A percentile compares a stretch with the other conserved stretches of the same genome.
These are phyloP conservation scores for Pseudorectes ferrugineus DNA, from an alignment of 2,113 vertebrate species.

Conservation along the genomic window DNA sequence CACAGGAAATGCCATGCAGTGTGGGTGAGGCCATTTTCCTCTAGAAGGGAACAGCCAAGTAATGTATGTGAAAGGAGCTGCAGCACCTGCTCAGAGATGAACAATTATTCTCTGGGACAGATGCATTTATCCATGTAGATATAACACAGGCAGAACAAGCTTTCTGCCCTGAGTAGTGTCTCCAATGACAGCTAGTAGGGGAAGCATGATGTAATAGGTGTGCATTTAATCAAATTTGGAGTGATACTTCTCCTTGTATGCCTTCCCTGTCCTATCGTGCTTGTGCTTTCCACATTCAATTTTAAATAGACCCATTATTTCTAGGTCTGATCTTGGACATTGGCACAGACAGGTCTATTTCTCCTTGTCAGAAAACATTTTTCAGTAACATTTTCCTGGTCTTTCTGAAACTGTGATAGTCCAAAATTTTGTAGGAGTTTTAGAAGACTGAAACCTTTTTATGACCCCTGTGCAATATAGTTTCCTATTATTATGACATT, in stretches of 20 bases:
- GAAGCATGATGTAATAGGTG: neutral
- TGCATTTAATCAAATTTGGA: neutral
- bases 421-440: neutral
- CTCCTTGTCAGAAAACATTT: neutral
- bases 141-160: neutral
- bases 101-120: neutral
- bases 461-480: neutral
- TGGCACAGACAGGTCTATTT: neutral
- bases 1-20: neutral
- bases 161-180: neutral
- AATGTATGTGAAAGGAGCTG: neutral
- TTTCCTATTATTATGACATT: neutral
- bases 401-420: neutral
- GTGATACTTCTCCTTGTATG: neutral
- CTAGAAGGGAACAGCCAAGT: neutral
- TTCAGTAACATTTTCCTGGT: neutral
- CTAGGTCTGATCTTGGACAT: neutral
- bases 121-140: neutral
- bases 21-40: neutral
- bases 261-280: neutral
- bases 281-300: neutral
- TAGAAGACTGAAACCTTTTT: neutral
- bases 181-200: neutral
- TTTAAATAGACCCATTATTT: neutral
- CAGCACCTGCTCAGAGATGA: neutral